Base-by-base conservation (phyloP, 2,797 vertebrate species). In the Gymnoscopelus microlampas region DNA sequence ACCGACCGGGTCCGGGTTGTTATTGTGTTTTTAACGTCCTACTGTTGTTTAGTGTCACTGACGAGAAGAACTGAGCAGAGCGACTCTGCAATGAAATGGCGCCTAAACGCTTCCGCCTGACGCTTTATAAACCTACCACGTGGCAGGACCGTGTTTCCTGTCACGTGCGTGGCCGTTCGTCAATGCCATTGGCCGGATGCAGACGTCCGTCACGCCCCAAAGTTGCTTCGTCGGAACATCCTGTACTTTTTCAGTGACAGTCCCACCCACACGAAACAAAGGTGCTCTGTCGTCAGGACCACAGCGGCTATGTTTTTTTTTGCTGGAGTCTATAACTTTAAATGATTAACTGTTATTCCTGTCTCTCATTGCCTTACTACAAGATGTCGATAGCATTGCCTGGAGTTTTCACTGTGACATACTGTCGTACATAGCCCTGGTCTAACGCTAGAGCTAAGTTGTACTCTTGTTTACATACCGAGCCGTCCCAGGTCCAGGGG, bases 31-130 rank as follows among this genome's bases (percentile, higher is more conserved):
- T 44, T 63, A 57, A 44, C 44, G 63, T 70, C 48, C 78, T 78
- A 51, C 72, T 54, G 78, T 79, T 78, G 75, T 23, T 0, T 39
- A 12, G 56, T 69, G 72, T 66, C 72, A 55, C 32, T 39, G 15
- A 59, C 51, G 63, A 15, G n/a, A 1, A 5, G 49, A 57, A 49
- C 69, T 5, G 26, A 14, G 47, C 74, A 72, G 70, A 14, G 84
- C 89, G 84, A 80, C 90, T 89, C 94, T 88, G 91, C 93, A 91
- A 87, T 89, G 96, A 97, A 98, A 98, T 97, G 96, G 96, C 96
- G 96, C 92, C 94, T 71, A 81, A 71, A 81, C 85, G 91, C 91
- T 93, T 95, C 93, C 93, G 94, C 85, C 94, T 92, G 78, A 85
- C 77, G 70, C 76, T 89, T 93, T 96, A 96, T 96, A 96, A 94